A percentile compares a stretch with the other conserved stretches of the same genome.
Conservation (phyloP, 2,888 invertebrate genomes). For the Protonemura montana region DNA sequence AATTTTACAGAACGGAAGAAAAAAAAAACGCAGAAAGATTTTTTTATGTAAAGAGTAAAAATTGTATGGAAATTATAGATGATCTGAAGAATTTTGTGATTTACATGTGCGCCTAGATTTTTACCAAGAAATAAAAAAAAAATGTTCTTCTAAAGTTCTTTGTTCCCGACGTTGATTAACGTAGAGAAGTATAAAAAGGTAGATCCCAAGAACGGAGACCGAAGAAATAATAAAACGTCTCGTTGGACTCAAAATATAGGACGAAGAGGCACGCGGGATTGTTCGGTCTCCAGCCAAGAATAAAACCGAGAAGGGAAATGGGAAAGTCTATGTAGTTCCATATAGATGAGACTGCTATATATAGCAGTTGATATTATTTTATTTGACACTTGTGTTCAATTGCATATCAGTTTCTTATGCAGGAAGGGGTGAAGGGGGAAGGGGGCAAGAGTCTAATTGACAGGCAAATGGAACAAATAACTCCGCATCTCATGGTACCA, state of each 20-base stretch:
- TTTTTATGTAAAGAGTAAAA: neutral
- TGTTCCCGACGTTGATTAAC: constrained; percentile 20
- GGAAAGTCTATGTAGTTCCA: neutral
- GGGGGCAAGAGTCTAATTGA: neutral
- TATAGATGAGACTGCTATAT: neutral
- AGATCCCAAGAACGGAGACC: neutral
- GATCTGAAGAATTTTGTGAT: neutral
- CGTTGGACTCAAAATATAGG: neutral
- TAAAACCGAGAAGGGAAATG: neutral
- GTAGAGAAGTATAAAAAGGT: neutral
- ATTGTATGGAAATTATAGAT: constrained; percentile 13
- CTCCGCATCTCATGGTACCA: neutral
- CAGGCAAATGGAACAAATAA: neutral
- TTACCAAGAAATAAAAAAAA: constrained; percentile 25
- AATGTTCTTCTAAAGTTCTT: neutral
- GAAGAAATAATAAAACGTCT: constrained; percentile 14
- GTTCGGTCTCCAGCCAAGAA: neutral
- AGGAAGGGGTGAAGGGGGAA: neutral
- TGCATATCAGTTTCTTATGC: neutral
- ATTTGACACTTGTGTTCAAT: neutral
- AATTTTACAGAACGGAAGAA: no score
- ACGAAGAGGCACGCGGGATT: neutral
- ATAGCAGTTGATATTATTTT: neutral
- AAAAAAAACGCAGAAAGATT: neutral
- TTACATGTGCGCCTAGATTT: constrained; percentile 25